A percentile compares a stretch with the other conserved stretches of the same genome.
These are phyloP conservation scores for Drosophila equinoxialis DNA, from an alignment of 1,140 invertebrate species.

Conservation along the genomic window DNA sequence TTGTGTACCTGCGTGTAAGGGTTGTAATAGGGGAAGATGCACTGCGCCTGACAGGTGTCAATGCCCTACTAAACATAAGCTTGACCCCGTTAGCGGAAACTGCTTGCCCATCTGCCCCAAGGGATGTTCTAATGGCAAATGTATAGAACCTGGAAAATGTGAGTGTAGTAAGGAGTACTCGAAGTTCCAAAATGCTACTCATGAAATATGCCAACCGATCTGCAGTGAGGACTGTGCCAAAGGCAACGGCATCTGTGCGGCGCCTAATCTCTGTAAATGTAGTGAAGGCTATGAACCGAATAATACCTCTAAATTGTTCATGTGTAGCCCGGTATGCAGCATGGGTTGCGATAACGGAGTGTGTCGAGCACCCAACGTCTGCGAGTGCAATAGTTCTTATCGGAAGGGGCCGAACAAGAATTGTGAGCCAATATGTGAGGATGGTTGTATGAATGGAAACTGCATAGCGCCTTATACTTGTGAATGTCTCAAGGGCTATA, in stretches of 20 bases:
- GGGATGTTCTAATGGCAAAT: conserved; percentile 47
- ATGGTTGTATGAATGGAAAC: conserved; percentile 29
- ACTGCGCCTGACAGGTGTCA: conserved; percentile 25
- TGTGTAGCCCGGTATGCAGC: conserved; percentile 47
- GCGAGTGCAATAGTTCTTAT: conserved; percentile 76
- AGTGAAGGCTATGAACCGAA: conserved; percentile 26
- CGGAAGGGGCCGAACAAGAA: conserved; percentile 79
- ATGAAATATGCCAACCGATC: conserved; percentile 36
- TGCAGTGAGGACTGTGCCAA: conserved; percentile 31
- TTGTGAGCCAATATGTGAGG: conserved; percentile 34
- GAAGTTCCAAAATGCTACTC: conserved; percentile 18
- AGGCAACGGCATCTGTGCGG: conserved; percentile 28
- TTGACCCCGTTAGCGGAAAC: conserved; percentile 31
- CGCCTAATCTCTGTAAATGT: conserved; percentile 39
- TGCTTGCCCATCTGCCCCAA: conserved; percentile 47
- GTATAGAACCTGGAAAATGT: conserved; percentile 36
- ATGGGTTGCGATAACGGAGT: conserved; percentile 53
- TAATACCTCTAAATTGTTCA: conserved; percentile 10
- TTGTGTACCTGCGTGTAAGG: conserved; percentile 50
- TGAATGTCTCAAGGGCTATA: conserved; percentile 27
- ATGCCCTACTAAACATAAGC: conserved; percentile 11
- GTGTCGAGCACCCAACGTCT: conserved; percentile 50
- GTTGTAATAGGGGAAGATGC: conserved; percentile 39
- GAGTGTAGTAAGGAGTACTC: conserved; percentile 44
- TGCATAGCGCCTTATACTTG: conserved; percentile 40